Evolutionary conservation across 2,113 vertebrate species (phyloP).

Genomic region (Physeter macrocephalus): DNA sequence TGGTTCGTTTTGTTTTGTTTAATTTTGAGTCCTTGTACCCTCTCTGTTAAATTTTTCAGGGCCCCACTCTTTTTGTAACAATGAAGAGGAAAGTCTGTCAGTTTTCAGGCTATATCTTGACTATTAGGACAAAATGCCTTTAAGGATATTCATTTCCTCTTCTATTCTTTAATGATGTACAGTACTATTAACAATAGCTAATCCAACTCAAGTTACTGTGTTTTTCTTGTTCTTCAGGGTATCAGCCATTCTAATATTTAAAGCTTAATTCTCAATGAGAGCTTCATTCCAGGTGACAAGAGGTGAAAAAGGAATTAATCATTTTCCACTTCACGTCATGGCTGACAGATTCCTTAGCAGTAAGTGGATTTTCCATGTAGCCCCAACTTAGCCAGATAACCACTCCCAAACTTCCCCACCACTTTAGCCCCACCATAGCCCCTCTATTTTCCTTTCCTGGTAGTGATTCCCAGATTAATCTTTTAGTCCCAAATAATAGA

Average conservation of each 20-base stretch:
- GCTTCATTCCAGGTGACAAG: background rate
- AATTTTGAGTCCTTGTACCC: background rate
- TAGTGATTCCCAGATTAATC: background rate
- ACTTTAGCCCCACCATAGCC: background rate
- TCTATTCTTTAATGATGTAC: background rate
- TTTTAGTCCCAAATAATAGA: background rate
- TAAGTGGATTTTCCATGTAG: background rate
- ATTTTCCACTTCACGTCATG: background rate
- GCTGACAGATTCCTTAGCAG: background rate
- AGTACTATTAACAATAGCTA: background rate
- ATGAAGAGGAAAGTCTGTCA: background rate
- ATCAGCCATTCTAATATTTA: background rate
- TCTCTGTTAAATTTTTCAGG: background rate
- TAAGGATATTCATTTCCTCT: background rate
- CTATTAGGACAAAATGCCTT: background rate
- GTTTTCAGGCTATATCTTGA: background rate
- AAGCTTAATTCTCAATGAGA: background rate
- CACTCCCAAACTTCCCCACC: background rate
- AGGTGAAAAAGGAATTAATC: background rate
- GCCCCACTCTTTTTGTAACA: background rate
- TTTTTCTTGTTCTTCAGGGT: background rate
- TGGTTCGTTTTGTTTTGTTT: background rate
- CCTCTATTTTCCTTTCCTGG: background rate
- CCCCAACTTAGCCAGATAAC: background rate
- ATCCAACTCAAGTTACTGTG: background rate